Evolutionary conservation across 1,140 invertebrate genomes (phyloP).

Genomic region (Drosophila guanche): DNA sequence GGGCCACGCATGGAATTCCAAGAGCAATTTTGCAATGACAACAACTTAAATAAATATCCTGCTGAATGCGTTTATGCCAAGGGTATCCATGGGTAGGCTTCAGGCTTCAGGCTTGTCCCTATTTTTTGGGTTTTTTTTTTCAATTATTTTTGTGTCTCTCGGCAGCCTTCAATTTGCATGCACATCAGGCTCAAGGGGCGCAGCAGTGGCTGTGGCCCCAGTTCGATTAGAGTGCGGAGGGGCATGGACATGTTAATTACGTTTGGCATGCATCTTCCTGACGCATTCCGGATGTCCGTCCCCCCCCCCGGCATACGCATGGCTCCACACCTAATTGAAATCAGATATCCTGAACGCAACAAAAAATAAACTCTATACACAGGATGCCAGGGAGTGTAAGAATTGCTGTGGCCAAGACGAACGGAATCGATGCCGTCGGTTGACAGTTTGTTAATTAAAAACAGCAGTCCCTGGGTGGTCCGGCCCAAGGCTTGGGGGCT

Average conservation of each 20-base stretch:
- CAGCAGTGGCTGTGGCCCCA: too few species aligned
- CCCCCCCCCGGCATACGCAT: constrained; percentile 54
- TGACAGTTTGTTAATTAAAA: constrained; percentile 83
- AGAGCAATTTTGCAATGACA: too few species aligned
- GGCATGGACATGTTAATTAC: constrained; percentile 10
- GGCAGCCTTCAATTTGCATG: constrained; percentile 37
- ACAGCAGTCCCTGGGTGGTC: constrained; percentile 48
- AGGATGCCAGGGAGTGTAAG: constrained; percentile 1
- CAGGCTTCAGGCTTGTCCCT: too few species aligned
- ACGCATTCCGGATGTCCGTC: background rate
- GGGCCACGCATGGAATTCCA: too few species aligned
- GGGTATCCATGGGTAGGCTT: background rate
- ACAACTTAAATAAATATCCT: too few species aligned
- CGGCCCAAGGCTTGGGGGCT: constrained; percentile 39
- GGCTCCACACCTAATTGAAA: constrained; percentile 68
- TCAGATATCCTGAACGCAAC: constrained; percentile 3
- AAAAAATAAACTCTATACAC: too few species aligned
- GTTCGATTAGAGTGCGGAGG: too few species aligned
- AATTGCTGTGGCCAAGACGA: constrained; percentile 28
- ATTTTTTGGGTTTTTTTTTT: constrained; percentile 12
- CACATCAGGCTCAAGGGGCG: too few species aligned
- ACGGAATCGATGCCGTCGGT: constrained; percentile 56
- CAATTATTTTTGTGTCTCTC: constrained; percentile 32
- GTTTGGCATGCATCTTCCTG: constrained; percentile 4
- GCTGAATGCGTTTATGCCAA: background rate